Percentiles rank a stretch among this genome's conserved stretches.
phyloP scores from a whole-genome alignment of 2,888 invertebrate species.

The Agapostemon virescens region DNA sequence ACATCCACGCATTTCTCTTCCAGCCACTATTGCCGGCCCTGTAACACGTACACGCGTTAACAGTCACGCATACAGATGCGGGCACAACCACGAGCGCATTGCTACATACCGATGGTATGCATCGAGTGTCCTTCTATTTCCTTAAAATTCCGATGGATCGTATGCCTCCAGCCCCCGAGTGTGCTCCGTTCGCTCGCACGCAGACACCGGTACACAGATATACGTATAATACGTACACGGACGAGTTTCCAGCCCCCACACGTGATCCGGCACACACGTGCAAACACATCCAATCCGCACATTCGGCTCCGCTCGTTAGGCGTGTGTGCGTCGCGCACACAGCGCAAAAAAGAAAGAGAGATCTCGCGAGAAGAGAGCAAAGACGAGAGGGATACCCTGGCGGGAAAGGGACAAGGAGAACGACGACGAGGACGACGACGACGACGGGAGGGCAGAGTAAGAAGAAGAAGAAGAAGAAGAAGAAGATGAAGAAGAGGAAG shows the following conservation, averaged over 20 bases:
- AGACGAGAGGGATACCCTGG: slow-evolving; percentile 40
- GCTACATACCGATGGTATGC: slow-evolving; percentile 72
- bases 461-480: slow-evolving; percentile 32
- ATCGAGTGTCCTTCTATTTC: slow-evolving; percentile 77
- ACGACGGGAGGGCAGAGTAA: slow-evolving; percentile 25
- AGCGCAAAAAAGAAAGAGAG: slow-evolving; percentile 46
- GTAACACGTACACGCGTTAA: slow-evolving; percentile 51
- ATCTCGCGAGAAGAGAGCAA: slow-evolving; percentile 42
- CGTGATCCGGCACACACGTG: slow-evolving; percentile 40
- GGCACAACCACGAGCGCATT: slow-evolving; percentile 51
- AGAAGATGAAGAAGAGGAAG: slow-evolving; percentile 43
- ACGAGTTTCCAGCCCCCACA: slow-evolving; percentile 13
- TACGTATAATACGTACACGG: not conserved
- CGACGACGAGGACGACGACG: slow-evolving; percentile 19
- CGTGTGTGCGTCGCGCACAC: slow-evolving; percentile 59
- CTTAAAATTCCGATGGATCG: slow-evolving; percentile 77
- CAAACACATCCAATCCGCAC: slow-evolving; percentile 38
- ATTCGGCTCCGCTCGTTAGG: slow-evolving; percentile 52
- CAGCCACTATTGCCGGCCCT: slow-evolving; percentile 53
- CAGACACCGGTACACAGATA: not conserved
- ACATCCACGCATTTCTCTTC: slow-evolving; percentile 53
- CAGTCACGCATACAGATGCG: slow-evolving; percentile 37
- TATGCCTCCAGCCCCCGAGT: slow-evolving; percentile 61
- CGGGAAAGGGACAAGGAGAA: slow-evolving; percentile 26
- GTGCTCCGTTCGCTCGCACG: slow-evolving; percentile 46